phyloP scores from a whole-genome alignment of 2,113 vertebrate species.

The Copsychus sechellarum region DNA sequence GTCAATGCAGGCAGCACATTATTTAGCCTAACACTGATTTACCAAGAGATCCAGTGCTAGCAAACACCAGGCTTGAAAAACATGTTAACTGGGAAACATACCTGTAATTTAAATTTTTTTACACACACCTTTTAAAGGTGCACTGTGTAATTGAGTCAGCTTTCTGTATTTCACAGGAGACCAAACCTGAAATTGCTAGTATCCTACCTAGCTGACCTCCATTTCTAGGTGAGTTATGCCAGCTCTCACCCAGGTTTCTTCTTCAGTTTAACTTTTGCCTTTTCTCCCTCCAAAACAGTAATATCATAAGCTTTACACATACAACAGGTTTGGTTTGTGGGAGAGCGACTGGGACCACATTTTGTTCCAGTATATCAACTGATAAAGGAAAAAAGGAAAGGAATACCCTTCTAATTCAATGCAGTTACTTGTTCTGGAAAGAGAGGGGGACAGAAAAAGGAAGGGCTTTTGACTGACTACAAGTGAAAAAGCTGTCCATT shows the following conservation, averaged over 20 bases:
- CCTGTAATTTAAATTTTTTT: background rate
- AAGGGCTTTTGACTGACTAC: background rate
- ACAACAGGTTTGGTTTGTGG: background rate
- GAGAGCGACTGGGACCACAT: background rate
- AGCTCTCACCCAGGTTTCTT: background rate
- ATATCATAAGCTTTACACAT: background rate
- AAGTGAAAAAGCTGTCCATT: background rate
- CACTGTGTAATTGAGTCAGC: background rate
- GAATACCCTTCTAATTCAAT: background rate
- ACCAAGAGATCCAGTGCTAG: background rate
- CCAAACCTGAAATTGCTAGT: accelerated
- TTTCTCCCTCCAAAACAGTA: background rate
- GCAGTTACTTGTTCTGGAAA: background rate
- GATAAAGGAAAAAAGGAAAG: background rate
- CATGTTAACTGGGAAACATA: background rate
- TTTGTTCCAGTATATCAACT: background rate
- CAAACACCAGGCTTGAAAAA: background rate
- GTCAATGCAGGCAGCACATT: background rate
- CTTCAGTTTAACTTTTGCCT: background rate
- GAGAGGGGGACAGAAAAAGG: background rate
- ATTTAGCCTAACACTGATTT: background rate
- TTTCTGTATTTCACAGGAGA: background rate
- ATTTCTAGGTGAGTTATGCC: background rate
- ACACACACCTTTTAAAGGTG: background rate
- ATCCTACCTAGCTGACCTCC: background rate